Percentiles rank a stretch among this genome's conserved stretches.
Evolutionary conservation across 2,113 vertebrate genomes (phyloP).

Genomic region (Polypterus bichir): DNA sequence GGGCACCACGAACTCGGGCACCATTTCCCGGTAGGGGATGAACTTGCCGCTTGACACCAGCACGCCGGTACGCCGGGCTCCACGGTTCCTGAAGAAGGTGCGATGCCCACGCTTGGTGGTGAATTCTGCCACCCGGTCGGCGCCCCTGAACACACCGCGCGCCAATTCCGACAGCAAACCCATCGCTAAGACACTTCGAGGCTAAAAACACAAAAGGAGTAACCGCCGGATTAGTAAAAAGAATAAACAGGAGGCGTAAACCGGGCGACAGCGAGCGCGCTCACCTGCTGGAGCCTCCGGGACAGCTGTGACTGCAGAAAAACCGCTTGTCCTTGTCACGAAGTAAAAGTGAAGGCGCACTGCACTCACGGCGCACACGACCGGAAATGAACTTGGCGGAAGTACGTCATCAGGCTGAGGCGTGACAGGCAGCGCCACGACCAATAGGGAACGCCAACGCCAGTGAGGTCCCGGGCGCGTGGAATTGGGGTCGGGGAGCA

Average conservation of each 20-base stretch:
- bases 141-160: conserved; percentile 67
- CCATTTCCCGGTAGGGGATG: conserved; percentile 52
- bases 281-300: not conserved
- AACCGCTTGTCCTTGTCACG: not conserved
- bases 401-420: too few species aligned
- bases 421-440: too few species aligned
- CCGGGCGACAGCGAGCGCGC: not conserved
- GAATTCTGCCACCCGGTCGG: conserved; percentile 69
- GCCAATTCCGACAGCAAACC: conserved; percentile 63
- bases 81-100: conserved; percentile 61
- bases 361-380: too few species aligned
- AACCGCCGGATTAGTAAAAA: not conserved
- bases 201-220: not conserved
- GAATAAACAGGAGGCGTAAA: not conserved
- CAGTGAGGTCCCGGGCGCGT: too few species aligned
- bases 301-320: not conserved
- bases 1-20: conserved; percentile 80
- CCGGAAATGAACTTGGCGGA: too few species aligned
- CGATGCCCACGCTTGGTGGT: conserved; percentile 83
- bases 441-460: too few species aligned
- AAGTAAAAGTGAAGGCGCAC: too few species aligned
- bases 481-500: too few species aligned
- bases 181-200: conserved; percentile 38
- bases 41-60: conserved; percentile 54
- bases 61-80: conserved; percentile 48